These are phyloP conservation scores for Girardinus metallicus DNA, from an alignment of 2,797 vertebrate genomes.

Conservation along the genomic window DNA sequence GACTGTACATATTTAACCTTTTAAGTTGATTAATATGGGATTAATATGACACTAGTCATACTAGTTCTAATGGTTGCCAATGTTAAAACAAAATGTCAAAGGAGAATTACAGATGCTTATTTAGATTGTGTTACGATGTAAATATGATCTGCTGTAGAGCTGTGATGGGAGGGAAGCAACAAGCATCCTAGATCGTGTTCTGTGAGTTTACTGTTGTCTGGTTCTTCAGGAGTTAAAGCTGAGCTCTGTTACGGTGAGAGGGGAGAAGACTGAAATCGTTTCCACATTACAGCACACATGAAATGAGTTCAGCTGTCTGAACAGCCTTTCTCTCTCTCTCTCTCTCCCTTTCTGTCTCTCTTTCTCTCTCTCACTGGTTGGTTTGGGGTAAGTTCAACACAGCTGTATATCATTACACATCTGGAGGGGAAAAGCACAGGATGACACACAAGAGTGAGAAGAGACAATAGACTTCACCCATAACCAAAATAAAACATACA, in stretches of 20 bases:
- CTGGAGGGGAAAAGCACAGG: constrained; percentile 73
- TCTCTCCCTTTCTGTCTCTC: constrained; percentile 28
- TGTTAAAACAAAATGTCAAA: not conserved
- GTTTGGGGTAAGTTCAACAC: constrained; percentile 63
- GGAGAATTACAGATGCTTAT: not conserved
- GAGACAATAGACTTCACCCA: constrained; percentile 39
- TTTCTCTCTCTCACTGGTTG: constrained; percentile 42
- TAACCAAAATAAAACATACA: constrained; percentile 8
- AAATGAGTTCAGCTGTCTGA: constrained; percentile 84
- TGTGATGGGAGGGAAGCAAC: not conserved
- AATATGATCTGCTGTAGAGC: not conserved
- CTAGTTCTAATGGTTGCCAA: not conserved
- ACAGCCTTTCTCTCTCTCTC: constrained; percentile 57
- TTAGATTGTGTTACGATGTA: not conserved
- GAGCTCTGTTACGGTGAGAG: constrained; percentile 60
- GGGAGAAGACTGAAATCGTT: constrained; percentile 75
- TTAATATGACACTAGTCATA: no score
- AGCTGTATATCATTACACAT: constrained; percentile 82
- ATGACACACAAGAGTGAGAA: constrained; percentile 51
- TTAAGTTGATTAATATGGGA: not conserved
- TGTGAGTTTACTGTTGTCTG: not conserved
- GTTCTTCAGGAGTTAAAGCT: constrained; percentile 74
- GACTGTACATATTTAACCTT: not conserved
- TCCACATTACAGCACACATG: constrained; percentile 84
- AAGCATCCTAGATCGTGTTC: not conserved